Evolutionary conservation across 1,140 invertebrate genomes (phyloP).

Genomic region (Drosophila tropicalis): DNA sequence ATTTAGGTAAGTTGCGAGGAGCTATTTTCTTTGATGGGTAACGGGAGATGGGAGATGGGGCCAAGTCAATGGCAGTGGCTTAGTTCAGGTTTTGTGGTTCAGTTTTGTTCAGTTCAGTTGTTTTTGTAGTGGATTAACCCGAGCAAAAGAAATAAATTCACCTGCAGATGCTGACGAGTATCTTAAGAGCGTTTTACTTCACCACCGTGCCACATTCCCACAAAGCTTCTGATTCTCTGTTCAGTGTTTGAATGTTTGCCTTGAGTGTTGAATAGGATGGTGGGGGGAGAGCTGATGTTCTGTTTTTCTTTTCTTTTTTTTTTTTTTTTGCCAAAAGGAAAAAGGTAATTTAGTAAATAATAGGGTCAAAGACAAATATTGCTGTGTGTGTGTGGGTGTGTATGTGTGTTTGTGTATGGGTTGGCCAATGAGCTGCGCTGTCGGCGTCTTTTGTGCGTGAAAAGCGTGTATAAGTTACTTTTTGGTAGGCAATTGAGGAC

Average conservation of each 20-base stretch:
- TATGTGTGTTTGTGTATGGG: background rate
- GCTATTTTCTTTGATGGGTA: constrained; percentile 6
- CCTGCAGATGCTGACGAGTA: constrained; percentile 71
- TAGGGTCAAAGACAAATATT: constrained; percentile 80
- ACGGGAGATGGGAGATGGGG: background rate
- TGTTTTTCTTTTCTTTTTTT: too few relatives aligned
- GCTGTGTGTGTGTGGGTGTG: constrained; percentile 45
- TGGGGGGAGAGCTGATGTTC: background rate
- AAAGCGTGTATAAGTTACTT: constrained; percentile 76
- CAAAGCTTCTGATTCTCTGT: background rate
- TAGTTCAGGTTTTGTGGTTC: constrained; percentile 35
- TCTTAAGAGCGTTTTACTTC: constrained; percentile 22
- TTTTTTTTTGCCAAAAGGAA: constrained; percentile 41
- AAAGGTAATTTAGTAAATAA: constrained; percentile 81
- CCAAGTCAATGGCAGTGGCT: constrained; percentile 19
- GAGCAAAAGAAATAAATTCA: constrained; percentile 78
- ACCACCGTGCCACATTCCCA: too few relatives aligned
- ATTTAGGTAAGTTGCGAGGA: constrained; percentile 3
- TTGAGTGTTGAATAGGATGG: background rate
- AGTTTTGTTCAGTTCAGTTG: constrained; percentile 39
- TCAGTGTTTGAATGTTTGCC: constrained; percentile 20
- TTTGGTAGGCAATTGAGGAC: constrained; percentile 62
- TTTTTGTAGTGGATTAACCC: constrained; percentile 75
- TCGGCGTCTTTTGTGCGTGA: constrained; percentile 71
- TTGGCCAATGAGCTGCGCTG: constrained; percentile 57